Conservation (phyloP, 2,113 vertebrate species). For the Oostethus manadensis region DNA sequence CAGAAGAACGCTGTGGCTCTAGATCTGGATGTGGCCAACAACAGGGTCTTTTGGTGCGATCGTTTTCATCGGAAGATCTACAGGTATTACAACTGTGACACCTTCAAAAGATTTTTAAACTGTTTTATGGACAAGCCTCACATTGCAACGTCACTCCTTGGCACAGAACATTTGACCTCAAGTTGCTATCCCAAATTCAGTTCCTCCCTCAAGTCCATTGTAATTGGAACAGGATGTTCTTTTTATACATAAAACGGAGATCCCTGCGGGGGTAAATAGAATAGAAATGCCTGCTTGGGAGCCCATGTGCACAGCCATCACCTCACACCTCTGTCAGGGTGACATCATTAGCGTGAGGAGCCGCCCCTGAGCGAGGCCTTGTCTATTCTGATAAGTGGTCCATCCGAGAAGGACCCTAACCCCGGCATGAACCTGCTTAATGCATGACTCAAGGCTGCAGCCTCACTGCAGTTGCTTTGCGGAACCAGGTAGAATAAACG, state of each 20-base stretch:
- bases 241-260: conserved; percentile 37
- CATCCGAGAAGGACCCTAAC: conserved; percentile 45
- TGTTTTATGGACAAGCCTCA: not conserved
- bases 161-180: not conserved
- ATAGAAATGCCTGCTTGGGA: conserved; percentile 36
- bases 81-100: conserved; percentile 70
- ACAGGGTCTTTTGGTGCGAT: conserved; percentile 94
- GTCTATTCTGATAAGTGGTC: conserved; percentile 55
- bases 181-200: conserved; percentile 32
- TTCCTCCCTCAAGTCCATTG: conserved; percentile 28
- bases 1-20: conserved; percentile 92
- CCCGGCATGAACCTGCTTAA: conserved; percentile 45
- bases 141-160: not conserved
- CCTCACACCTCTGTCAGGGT: conserved; percentile 38
- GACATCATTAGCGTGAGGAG: conserved; percentile 43
- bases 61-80: conserved; percentile 93
- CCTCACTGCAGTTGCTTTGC: not conserved
- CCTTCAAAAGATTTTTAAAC: not conserved
- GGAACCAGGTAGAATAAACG: conserved; percentile 2
- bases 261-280: conserved; percentile 31
- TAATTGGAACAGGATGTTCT: conserved; percentile 58
- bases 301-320: conserved; percentile 25
- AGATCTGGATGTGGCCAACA: conserved; percentile 87
- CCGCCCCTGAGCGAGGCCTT: conserved; percentile 31
- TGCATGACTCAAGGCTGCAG: conserved; percentile 27